Evolutionary conservation across 1,140 invertebrate genomes (phyloP).

Genomic region (Leucophenga varia): DNA sequence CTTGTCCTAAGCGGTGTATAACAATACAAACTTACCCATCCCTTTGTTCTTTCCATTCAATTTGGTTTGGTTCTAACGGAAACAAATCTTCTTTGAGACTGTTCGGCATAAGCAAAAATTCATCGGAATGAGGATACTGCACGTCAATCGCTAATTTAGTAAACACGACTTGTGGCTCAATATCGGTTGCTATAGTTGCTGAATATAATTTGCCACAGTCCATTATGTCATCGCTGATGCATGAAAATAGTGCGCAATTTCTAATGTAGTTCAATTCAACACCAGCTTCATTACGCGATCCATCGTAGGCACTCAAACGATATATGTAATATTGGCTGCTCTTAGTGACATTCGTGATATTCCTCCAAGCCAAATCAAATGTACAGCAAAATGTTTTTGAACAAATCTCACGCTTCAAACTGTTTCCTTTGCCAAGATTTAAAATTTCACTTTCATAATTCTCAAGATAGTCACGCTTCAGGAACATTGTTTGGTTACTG

Average conservation of each 20-base stretch:
- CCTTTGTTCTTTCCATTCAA: conserved; percentile 21
- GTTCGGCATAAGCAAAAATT: conserved; percentile 30
- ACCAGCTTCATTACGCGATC: conserved; percentile 27
- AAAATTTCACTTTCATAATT: conserved; percentile 24
- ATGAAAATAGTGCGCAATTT: conserved; percentile 40
- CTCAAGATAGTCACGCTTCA: conserved; percentile 35
- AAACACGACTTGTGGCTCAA: conserved; percentile 17
- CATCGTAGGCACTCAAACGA: conserved; percentile 36
- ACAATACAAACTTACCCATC: conserved; percentile 11
- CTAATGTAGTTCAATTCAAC: conserved; percentile 30
- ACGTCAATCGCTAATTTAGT: conserved; percentile 20
- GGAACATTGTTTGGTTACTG: too few species aligned
- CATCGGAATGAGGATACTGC: conserved; percentile 19
- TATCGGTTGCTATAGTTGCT: conserved; percentile 1
- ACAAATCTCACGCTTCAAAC: too few species aligned
- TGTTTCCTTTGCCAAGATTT: too few species aligned
- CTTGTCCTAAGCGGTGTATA: too few species aligned
- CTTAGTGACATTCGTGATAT: not conserved
- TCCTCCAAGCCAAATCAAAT: conserved; percentile 28
- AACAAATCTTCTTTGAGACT: conserved; percentile 27
- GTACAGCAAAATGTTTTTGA: conserved; percentile 33
- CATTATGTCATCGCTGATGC: conserved; percentile 22
- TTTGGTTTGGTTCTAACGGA: conserved; percentile 31
- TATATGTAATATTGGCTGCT: conserved; percentile 20
- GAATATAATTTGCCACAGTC: conserved; percentile 28